These are phyloP conservation scores for Cliona cf. orientalis DNA, from an alignment of 37 sponge, comb jelly and placozoan species.

Conservation along the genomic window DNA sequence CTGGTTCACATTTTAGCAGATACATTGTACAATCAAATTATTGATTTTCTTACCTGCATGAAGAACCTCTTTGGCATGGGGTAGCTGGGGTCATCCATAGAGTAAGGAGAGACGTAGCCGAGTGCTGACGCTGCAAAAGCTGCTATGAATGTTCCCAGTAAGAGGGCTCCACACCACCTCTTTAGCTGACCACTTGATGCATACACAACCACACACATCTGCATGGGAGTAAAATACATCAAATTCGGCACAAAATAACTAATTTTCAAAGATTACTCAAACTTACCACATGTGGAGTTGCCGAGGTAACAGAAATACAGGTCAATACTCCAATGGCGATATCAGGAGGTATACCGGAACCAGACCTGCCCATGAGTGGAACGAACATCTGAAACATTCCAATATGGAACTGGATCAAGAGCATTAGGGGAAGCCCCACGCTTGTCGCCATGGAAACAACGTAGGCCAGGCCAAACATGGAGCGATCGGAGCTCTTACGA, in stretches of 20 bases:
- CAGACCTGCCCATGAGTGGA: constrained; percentile 55
- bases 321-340: constrained; percentile 30
- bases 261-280: not conserved
- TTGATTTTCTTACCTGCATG: constrained; percentile 18
- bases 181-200: constrained; percentile 12
- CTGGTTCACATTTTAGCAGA: not conserved
- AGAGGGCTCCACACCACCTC: not conserved
- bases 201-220: constrained; percentile 31
- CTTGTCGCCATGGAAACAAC: not conserved
- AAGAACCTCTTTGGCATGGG: constrained; percentile 58
- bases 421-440: constrained; percentile 20
- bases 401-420: constrained; percentile 1
- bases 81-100: constrained; percentile 4
- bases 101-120: constrained; percentile 42
- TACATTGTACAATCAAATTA: not conserved
- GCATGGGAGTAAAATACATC: not conserved
- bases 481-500: not conserved
- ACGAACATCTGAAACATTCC: constrained; percentile 37
- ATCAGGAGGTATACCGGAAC: constrained; percentile 50
- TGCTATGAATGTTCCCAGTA: not conserved
- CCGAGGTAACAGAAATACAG: not conserved
- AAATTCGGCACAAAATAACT: not conserved
- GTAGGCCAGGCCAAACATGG: not conserved
- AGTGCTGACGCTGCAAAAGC: not conserved
- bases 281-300: constrained; percentile 25